Evolutionary conservation across 2,797 vertebrate species (phyloP).

Genomic region (Brotogeris chrysoptera): DNA sequence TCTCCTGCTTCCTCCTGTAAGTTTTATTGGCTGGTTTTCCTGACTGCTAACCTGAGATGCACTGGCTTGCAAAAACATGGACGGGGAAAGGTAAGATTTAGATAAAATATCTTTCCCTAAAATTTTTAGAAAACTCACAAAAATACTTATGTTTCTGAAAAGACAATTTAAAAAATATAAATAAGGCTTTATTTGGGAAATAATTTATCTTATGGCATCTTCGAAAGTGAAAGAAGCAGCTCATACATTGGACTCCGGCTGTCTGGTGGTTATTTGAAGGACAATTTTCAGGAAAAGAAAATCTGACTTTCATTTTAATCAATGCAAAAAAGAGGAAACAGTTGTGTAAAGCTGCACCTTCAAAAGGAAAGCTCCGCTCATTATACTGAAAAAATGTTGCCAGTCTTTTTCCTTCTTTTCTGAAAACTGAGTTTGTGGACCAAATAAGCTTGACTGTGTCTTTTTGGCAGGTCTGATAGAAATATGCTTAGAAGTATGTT

Average conservation of each 20-base stretch:
- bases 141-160: not conserved
- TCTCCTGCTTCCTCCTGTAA: not conserved
- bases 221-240: not conserved
- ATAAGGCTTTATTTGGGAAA: not conserved
- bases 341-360: not conserved
- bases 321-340: not conserved
- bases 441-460: not conserved
- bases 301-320: not conserved
- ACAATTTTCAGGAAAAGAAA: not conserved
- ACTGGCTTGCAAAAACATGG: not conserved
- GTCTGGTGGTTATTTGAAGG: not conserved
- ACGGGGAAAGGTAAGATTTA: slow-evolving; percentile 8
- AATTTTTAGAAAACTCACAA: not conserved
- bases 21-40: not conserved
- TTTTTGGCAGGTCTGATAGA: not conserved
- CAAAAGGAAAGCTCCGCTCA: not conserved
- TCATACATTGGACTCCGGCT: not conserved
- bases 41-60: not conserved
- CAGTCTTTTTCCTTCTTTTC: not conserved
- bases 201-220: not conserved
- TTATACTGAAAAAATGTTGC: not conserved
- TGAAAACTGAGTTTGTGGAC: not conserved
- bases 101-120: not conserved
- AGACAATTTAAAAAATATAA: not conserved
- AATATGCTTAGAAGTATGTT: not conserved